Evolutionary conservation across 2,797 vertebrate genomes (phyloP).

Genomic region (Thunnus albacares): DNA sequence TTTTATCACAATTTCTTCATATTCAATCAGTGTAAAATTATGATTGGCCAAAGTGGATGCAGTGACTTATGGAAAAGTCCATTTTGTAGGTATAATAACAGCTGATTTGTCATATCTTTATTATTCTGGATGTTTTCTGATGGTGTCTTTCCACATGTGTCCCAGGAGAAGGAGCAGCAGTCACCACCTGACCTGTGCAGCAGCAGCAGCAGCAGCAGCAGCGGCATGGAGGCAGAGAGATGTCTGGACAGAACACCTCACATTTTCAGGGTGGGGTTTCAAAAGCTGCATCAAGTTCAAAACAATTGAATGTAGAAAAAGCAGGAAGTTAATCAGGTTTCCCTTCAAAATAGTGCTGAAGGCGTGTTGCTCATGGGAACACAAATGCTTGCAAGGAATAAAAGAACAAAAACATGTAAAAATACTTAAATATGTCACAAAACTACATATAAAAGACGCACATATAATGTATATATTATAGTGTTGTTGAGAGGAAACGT

Average conservation of each 20-base stretch:
- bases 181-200: conserved; percentile 46
- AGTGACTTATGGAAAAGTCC: neutral
- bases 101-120: neutral
- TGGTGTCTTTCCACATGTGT: conserved; percentile 8
- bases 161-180: conserved; percentile 14
- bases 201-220: neutral
- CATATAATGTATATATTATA: neutral
- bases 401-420: neutral
- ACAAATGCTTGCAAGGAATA: neutral
- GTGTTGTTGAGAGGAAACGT: too few species aligned
- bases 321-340: neutral
- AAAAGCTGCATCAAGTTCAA: conserved; percentile 32
- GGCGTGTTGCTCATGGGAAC: neutral
- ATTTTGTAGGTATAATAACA: neutral
- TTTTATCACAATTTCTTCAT: too few species aligned
- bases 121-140: neutral
- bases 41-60: neutral
- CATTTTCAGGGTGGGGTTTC: conserved; percentile 78
- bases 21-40: neutral
- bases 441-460: neutral
- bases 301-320: fast-evolving
- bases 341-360: conserved; percentile 61
- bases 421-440: neutral
- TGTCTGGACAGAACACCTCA: conserved; percentile 65
- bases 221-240: conserved; percentile 40